phyloP scores from a whole-genome alignment of 2,888 invertebrate genomes.

The Odontocerum albicorne region DNA sequence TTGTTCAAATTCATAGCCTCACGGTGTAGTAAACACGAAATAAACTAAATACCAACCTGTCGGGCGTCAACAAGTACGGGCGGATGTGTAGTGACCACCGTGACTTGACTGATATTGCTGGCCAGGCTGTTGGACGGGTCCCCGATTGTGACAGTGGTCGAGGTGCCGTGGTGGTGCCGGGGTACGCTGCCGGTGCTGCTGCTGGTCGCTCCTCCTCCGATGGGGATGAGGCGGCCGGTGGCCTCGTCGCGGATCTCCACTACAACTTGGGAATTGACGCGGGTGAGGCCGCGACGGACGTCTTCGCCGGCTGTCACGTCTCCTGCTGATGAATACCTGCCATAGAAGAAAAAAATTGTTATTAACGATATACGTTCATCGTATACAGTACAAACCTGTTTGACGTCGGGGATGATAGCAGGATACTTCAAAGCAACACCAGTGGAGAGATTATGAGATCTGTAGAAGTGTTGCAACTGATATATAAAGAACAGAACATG shows the following conservation, averaged over 20 bases:
- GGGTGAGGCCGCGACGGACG: conserved; percentile 4
- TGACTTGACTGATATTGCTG: conserved; percentile 72
- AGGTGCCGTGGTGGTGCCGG: not conserved
- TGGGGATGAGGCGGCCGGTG: conserved; percentile 33
- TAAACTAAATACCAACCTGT: conserved; percentile 12
- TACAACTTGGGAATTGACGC: conserved; percentile 31
- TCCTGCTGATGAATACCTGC: conserved; percentile 25
- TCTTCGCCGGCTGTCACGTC: conserved; percentile 14
- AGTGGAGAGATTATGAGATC: too few species aligned
- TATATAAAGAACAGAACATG: too few species aligned
- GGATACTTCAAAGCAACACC: too few species aligned
- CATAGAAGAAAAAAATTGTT: not conserved
- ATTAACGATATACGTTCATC: not conserved
- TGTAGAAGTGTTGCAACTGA: too few species aligned
- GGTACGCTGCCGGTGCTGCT: not conserved
- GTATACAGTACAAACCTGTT: not conserved
- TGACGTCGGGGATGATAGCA: not conserved
- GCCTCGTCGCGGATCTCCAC: conserved; percentile 36
- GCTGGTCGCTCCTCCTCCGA: conserved; percentile 10
- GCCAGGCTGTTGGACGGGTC: conserved; percentile 72
- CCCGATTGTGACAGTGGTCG: conserved; percentile 39
- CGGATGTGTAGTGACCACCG: conserved; percentile 84
- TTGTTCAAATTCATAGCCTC: too few species aligned
- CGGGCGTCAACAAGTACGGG: conserved; percentile 66
- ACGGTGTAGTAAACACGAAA: too few species aligned